Evolutionary conservation across 2,113 vertebrate genomes (phyloP).

Genomic region (Oreochromis spilurus): DNA sequence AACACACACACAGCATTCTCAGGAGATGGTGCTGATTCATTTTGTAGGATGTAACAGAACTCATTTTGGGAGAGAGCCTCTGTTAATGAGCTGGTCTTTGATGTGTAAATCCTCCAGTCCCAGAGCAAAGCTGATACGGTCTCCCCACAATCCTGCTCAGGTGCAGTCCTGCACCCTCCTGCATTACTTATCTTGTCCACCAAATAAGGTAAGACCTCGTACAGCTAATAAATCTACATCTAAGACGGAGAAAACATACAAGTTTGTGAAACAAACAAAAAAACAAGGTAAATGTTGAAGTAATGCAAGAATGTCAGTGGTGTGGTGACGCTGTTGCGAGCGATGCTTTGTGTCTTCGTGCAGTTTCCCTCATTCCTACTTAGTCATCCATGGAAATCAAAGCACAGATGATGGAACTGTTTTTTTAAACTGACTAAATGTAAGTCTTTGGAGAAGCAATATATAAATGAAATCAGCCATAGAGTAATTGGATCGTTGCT

Average conservation of each 20-base stretch:
- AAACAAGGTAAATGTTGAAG: neutral
- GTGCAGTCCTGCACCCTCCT: slow-evolving; percentile 31
- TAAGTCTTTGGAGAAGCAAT: slow-evolving; percentile 8
- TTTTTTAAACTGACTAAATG: slow-evolving; percentile 21
- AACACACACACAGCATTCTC: neutral
- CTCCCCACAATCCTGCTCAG: slow-evolving; percentile 49
- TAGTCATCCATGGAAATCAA: slow-evolving; percentile 30
- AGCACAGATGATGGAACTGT: slow-evolving; percentile 6
- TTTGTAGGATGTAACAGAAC: slow-evolving; percentile 56
- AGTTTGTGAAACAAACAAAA: neutral
- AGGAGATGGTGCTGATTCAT: slow-evolving; percentile 35
- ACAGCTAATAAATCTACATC: slow-evolving; percentile 10
- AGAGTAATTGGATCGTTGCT: slow-evolving; percentile 68
- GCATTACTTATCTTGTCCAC: slow-evolving; percentile 45
- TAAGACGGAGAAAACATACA: neutral
- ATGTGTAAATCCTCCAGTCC: slow-evolving; percentile 67
- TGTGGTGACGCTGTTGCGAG: neutral
- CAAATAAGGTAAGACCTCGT: slow-evolving; percentile 4
- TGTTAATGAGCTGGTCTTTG: slow-evolving; percentile 67
- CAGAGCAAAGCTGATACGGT: slow-evolving; percentile 44
- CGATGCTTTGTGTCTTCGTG: neutral
- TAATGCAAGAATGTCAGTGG: neutral
- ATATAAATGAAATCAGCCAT: neutral
- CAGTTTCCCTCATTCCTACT: neutral
- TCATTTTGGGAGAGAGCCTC: slow-evolving; percentile 58